Evolutionary conservation across 2,888 invertebrate genomes (phyloP).

Genomic region (Caenorhabditis sinica): DNA sequence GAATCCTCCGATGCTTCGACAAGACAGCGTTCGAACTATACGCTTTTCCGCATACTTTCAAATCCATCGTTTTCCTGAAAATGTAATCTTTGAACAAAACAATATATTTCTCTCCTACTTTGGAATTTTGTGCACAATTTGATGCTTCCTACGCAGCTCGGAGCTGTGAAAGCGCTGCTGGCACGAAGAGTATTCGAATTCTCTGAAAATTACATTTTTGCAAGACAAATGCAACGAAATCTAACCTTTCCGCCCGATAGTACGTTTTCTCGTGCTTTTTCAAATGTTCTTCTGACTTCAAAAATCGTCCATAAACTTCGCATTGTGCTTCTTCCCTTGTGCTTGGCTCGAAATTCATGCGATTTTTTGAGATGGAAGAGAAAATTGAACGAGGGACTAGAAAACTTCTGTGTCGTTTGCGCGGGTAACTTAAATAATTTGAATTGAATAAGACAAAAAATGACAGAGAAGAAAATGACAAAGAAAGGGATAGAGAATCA

Average conservation of each 20-base stretch:
- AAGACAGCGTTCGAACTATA: constrained; percentile 64
- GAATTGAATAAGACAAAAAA: too few species aligned
- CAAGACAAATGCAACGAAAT: background rate
- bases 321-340: constrained; percentile 52
- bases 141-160: constrained; percentile 63
- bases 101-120: constrained; percentile 29
- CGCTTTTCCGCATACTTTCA: constrained; percentile 55
- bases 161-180: constrained; percentile 44
- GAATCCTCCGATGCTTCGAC: constrained; percentile 54
- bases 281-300: constrained; percentile 43
- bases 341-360: constrained; percentile 8
- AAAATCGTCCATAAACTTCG: constrained; percentile 58
- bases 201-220: constrained; percentile 33
- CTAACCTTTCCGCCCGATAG: constrained; percentile 46
- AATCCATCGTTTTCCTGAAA: constrained; percentile 63
- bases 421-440: too few species aligned
- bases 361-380: background rate
- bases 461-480: too few species aligned
- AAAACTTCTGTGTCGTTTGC: background rate
- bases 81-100: background rate
- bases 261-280: constrained; percentile 60
- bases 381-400: background rate
- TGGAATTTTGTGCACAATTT: constrained; percentile 55
- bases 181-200: constrained; percentile 51
- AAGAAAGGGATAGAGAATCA: too few species aligned